Base-by-base conservation (phyloP, 2,113 vertebrate species). In the Nematolebias whitei region DNA sequence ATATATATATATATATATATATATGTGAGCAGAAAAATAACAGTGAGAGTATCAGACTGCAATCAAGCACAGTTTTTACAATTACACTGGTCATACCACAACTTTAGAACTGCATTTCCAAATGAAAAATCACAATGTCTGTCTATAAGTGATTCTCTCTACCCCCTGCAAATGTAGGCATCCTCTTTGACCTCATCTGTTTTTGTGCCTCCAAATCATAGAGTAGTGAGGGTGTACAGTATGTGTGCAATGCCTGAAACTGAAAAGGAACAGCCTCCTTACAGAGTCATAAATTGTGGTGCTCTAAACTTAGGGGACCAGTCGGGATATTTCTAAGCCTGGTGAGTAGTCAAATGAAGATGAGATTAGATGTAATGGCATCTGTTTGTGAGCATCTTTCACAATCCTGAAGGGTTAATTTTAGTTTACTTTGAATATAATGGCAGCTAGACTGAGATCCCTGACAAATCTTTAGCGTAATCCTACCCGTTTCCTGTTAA, bases 401-500 rank as follows among this genome's bases (percentile, higher is more conserved):
- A 56, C 71, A 82, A 76, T 84, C 68, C 51, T 63, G 50, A 63
- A 52, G 67, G 63, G 74, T 63, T 82, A 63, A 63, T 85, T 54
- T 68, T 50, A 49, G 41, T 60, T 82, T 44, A 55, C 54, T 57
- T 80, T 49, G 54, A 59, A 68, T 61, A 79, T 75, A 66, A 83
- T 65, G 19, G 20, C 49, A 70, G 44, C 50, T 67, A 69, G 71
- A 35, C 43, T 70, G n/a, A 45, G 41, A 78, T 72, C 79, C 73
- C 49, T 79, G 54, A 80, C 68, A 75, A 63, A 79, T 85, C 47
- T 71, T 70, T 50, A 60, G 51, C 23, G 65, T 76, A 80, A 79
- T 69, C 76, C 15, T 32, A 63, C 58, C 59, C 58, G 52, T 64
- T 48, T n/a, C 67, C 43, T 66, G 51, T 23, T 54, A 64, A 60